Percentiles rank a stretch among this genome's conserved stretches.
Evolutionary conservation across 2,113 vertebrate species (phyloP).

Genomic region (Laticauda colubrina): DNA sequence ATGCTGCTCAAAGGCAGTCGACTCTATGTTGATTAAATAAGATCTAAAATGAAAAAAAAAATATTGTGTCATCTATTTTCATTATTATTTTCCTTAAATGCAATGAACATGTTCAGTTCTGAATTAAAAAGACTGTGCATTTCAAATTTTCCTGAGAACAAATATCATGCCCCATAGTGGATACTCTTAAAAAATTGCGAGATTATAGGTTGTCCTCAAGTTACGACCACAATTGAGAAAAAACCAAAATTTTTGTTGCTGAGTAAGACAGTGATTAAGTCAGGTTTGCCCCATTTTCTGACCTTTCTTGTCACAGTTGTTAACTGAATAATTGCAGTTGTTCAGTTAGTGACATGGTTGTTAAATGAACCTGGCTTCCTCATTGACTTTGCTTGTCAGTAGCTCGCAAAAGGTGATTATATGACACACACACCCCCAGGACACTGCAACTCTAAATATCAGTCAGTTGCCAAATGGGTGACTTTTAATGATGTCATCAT

Average conservation of each 20-base stretch:
- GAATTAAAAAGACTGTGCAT: background rate
- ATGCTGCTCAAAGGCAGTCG: background rate
- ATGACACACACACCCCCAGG: background rate
- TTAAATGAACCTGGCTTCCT: background rate
- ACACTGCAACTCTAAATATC: background rate
- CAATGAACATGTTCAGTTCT: background rate
- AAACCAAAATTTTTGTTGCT: background rate
- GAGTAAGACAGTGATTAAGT: background rate
- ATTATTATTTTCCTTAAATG: background rate
- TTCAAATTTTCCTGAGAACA: background rate
- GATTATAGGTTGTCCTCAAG: background rate
- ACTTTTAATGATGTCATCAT: background rate
- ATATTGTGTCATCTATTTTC: background rate
- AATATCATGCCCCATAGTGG: background rate
- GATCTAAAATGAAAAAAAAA: background rate
- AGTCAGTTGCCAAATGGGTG: background rate
- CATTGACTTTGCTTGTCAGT: background rate
- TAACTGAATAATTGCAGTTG: background rate
- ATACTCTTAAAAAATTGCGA: background rate
- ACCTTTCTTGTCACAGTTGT: background rate
- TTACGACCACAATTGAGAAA: background rate
- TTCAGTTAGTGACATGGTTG: background rate
- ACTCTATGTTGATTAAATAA: background rate
- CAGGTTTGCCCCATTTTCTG: background rate
- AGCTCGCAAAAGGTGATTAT: background rate